Conservation (phyloP, 2,113 vertebrate species). For the Bothrops jararaca region DNA sequence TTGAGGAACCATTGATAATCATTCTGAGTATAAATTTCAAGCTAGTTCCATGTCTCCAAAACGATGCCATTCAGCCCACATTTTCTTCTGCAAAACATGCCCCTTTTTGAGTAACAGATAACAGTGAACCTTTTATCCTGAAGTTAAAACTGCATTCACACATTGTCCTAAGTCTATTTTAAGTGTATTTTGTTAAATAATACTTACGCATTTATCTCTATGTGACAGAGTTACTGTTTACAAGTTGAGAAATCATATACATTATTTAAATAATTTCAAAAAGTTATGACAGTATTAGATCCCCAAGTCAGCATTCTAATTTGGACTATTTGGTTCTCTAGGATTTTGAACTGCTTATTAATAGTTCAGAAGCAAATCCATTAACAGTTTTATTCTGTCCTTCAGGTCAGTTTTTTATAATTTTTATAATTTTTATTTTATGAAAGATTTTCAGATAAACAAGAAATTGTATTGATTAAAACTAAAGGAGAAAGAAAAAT, state of each 20-base stretch:
- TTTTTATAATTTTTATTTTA: neutral
- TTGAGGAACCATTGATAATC: neutral
- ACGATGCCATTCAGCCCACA: neutral
- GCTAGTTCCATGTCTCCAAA: neutral
- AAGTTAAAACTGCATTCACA: neutral
- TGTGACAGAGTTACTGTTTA: neutral
- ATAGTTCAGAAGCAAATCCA: neutral
- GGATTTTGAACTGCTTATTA: neutral
- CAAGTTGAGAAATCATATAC: neutral
- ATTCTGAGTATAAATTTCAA: neutral
- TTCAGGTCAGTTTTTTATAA: neutral
- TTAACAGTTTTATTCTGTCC: neutral
- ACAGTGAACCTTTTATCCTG: slow-evolving; percentile 16
- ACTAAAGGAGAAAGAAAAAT: neutral
- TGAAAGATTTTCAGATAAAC: neutral
- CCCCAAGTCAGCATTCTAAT: neutral
- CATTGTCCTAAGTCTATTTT: neutral
- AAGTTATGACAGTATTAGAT: slow-evolving; percentile 26
- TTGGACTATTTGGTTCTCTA: slow-evolving; percentile 13
- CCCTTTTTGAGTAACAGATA: neutral
- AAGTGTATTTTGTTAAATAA: neutral
- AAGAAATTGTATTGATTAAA: neutral
- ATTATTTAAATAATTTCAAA: neutral
- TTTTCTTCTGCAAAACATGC: slow-evolving; percentile 40
- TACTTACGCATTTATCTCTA: neutral